phyloP scores from a whole-genome alignment of 1,140 invertebrate species.

The Coptotermes formosanus region DNA sequence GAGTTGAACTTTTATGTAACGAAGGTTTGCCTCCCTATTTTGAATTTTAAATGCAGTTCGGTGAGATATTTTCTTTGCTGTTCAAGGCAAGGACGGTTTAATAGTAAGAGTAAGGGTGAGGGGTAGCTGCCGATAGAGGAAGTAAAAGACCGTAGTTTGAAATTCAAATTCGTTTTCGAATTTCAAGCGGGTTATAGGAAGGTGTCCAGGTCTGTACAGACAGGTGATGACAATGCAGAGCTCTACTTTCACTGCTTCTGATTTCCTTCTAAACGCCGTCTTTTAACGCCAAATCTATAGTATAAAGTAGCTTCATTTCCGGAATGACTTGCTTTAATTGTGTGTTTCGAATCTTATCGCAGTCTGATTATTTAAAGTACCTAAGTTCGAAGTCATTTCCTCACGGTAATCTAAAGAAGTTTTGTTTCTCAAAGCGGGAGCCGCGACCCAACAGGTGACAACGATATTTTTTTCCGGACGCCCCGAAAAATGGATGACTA shows the following conservation, averaged over 20 bases:
- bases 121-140: background rate
- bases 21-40: background rate
- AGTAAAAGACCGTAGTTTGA: slow-evolving; percentile 2
- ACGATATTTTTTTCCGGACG: too few relatives aligned
- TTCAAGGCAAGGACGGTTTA: background rate
- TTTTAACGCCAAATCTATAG: background rate
- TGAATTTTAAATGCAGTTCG: slow-evolving; percentile 8
- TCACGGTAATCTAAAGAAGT: too few relatives aligned
- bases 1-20: background rate
- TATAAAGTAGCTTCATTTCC: background rate
- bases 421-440: too few relatives aligned
- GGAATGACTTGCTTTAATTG: background rate
- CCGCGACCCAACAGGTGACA: too few relatives aligned
- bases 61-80: background rate
- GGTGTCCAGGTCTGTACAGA: background rate
- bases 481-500: too few relatives aligned
- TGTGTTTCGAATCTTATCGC: background rate
- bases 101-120: background rate
- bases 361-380: background rate
- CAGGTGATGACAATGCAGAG: background rate
- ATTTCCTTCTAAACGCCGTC: background rate
- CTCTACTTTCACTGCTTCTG: background rate
- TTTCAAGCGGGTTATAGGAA: background rate
- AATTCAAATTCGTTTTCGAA: slow-evolving; percentile 17
- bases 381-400: too few relatives aligned